Conservation (phyloP, 92 coral and sea anemone genomes). For the Virgularia gustaviana region DNA sequence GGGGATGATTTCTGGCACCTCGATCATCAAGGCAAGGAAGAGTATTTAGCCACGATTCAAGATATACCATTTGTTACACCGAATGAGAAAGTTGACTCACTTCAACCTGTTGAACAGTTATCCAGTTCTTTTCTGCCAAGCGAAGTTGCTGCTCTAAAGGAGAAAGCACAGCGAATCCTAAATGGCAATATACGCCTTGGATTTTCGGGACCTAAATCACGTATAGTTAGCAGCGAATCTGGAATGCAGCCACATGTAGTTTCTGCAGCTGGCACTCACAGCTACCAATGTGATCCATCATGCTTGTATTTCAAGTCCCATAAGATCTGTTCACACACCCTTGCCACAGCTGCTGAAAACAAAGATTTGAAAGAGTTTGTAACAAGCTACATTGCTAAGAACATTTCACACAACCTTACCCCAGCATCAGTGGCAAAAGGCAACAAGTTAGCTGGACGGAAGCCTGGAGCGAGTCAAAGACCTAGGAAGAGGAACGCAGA, state of each 20-base stretch:
- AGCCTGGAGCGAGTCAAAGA: slow-evolving; percentile 38
- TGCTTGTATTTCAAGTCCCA: slow-evolving; percentile 46
- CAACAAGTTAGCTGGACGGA: slow-evolving; percentile 40
- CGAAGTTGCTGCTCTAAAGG: slow-evolving; percentile 40
- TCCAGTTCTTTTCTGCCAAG: slow-evolving; percentile 22
- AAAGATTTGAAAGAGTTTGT: slow-evolving; percentile 40
- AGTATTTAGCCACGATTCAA: slow-evolving; percentile 32
- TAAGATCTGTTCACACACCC: slow-evolving; percentile 36
- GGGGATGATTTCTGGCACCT: slow-evolving; percentile 38
- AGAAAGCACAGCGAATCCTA: slow-evolving; percentile 33
- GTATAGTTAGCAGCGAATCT: slow-evolving; percentile 38
- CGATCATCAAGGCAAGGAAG: slow-evolving; percentile 15
- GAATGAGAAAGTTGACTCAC: neutral
- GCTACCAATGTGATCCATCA: slow-evolving; percentile 33
- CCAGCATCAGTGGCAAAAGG: slow-evolving; percentile 32
- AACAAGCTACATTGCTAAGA: too few species aligned
- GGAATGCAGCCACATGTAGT: slow-evolving; percentile 33
- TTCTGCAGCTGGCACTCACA: slow-evolving; percentile 8
- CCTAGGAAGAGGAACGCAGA: slow-evolving; percentile 12
- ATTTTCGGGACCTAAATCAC: slow-evolving; percentile 45
- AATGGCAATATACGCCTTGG: slow-evolving; percentile 44
- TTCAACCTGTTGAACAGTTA: slow-evolving; percentile 18
- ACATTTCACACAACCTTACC: slow-evolving; percentile 25
- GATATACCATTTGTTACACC: slow-evolving; percentile 20
- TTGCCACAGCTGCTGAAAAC: slow-evolving; percentile 55